These are phyloP conservation scores for Pelvicachromis taeniatus DNA, from an alignment of 2,113 vertebrate species.

Conservation along the genomic window DNA sequence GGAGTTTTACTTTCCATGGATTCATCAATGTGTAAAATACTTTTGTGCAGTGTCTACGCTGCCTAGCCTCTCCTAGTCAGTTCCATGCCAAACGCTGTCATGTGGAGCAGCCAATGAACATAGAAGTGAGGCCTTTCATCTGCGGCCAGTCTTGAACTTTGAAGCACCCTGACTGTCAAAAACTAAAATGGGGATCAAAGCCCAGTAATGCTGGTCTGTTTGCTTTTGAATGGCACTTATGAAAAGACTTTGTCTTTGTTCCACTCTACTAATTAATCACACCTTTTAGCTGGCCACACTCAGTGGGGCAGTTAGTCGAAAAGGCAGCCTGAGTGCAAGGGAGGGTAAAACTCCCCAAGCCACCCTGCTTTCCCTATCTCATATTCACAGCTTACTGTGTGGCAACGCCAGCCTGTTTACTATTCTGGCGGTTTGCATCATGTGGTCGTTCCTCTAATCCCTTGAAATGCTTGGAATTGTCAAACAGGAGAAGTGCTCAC, in stretches of 20 bases:
- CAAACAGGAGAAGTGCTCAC: conserved; percentile 47
- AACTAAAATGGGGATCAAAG: conserved; percentile 45
- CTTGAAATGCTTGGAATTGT: conserved; percentile 52
- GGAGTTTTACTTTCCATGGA: not conserved
- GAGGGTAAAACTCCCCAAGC: not conserved
- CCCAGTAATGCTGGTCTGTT: conserved; percentile 6
- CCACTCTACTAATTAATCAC: conserved; percentile 46
- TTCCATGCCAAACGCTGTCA: not conserved
- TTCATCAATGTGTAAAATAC: conserved; percentile 4
- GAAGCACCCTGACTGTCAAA: not conserved
- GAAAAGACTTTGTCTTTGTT: conserved; percentile 31
- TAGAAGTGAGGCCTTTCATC: conserved; percentile 12
- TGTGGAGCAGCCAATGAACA: conserved; percentile 12
- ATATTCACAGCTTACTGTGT: conserved; percentile 45
- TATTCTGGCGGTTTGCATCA: conserved; percentile 48
- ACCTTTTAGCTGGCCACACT: conserved; percentile 29
- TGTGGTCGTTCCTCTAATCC: conserved; percentile 50
- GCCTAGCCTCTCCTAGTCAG: not conserved
- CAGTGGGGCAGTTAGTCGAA: conserved; percentile 1
- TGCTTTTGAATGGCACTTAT: conserved; percentile 18
- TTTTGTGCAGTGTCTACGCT: not conserved
- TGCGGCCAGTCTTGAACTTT: conserved; percentile 1
- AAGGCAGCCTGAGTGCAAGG: not conserved
- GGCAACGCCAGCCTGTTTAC: conserved; percentile 41
- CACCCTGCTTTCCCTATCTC: conserved; percentile 23